Percentiles rank a stretch among this genome's conserved stretches.
Conservation (phyloP, 2,888 invertebrate species). For the Ephialtes manifestator region DNA sequence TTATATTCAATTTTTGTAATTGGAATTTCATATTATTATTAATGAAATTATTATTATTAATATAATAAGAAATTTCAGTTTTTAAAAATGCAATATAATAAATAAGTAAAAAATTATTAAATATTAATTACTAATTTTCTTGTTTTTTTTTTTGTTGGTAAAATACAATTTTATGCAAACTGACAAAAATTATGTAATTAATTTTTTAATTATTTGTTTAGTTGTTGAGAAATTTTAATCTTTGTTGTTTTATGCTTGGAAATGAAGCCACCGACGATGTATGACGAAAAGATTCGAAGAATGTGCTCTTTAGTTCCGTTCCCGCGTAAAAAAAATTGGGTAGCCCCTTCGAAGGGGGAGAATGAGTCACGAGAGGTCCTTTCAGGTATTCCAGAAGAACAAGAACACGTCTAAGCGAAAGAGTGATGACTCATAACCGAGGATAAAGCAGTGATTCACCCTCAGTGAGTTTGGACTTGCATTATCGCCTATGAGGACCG, state of each 20-base stretch:
- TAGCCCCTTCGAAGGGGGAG: slow-evolving; percentile 65
- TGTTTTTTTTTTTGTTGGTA: too few relatives aligned
- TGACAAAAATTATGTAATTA: too few relatives aligned
- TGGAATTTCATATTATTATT: too few relatives aligned
- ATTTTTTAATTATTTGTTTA: too few relatives aligned
- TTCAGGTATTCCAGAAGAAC: slow-evolving; percentile 71
- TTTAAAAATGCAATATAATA: too few relatives aligned
- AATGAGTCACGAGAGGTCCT: slow-evolving; percentile 75
- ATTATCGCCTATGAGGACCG: slow-evolving; percentile 29
- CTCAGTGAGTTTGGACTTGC: slow-evolving; percentile 67
- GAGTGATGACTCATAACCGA: slow-evolving; percentile 69
- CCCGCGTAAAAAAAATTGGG: slow-evolving; percentile 65
- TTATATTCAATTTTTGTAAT: too few relatives aligned
- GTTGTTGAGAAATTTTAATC: not conserved
- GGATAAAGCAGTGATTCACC: slow-evolving; percentile 77
- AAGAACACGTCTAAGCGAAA: slow-evolving; percentile 8
- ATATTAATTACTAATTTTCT: not conserved
- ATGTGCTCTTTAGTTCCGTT: slow-evolving; percentile 70
- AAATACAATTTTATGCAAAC: not conserved
- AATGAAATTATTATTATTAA: too few relatives aligned
- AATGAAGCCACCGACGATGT: not conserved
- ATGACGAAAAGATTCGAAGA: slow-evolving; percentile 55
- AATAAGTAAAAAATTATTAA: too few relatives aligned
- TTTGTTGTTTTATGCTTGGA: not conserved
- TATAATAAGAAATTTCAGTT: too few relatives aligned